Evolutionary conservation across 2,888 invertebrate genomes (phyloP), one percentile per base, ranked within the genome.

Genomic region (Callimorpha dominula): DNA sequence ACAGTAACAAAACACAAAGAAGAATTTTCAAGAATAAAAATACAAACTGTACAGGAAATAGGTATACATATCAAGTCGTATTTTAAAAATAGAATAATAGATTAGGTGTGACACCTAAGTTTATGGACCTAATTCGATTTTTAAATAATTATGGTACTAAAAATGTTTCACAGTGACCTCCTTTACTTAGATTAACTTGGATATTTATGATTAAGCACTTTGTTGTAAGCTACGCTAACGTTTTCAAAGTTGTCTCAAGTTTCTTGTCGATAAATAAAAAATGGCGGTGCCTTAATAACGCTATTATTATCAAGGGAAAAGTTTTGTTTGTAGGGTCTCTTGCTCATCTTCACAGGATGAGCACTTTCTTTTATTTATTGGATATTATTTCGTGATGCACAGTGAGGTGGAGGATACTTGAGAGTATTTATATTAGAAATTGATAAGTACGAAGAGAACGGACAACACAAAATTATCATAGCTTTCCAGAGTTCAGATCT

Each of bases 261-360:
- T 75, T 69, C 71, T 63, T 66, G 71, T 71, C 74, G 74, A 75
- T 75, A 75, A 75, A 75, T 75, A 72, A 75, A 75, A 74, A 72
- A 75, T 75, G 66, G 71, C 74, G 68, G 20, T 12, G 57, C 50
- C 20, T 65, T 72, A 72, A 75, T 75, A 75, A 71, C 65, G 68
- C 68, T 71, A 71, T 75, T 72, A 74, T 75, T 74, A 71, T 71
- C 65, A 75, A 66, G 71, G 74, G 74, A 63, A 75, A 75, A 71
- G 65, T 75, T 75, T 75, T 75, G 74, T 75, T 75, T 75, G 62
- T 71, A 70, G 54, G 71, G 63, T 42, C 71, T n/a, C 46, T 66
- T 71, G 71, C 74, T 68, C 20, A 69, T 4, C 62, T 71, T 54
- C 17, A 54, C n/a, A 49, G 43, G 20, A 70, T n/a, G 49, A 42